Base-by-base conservation (phyloP, 92 coral and sea anemone species). In the Phenganax subtilis region DNA sequence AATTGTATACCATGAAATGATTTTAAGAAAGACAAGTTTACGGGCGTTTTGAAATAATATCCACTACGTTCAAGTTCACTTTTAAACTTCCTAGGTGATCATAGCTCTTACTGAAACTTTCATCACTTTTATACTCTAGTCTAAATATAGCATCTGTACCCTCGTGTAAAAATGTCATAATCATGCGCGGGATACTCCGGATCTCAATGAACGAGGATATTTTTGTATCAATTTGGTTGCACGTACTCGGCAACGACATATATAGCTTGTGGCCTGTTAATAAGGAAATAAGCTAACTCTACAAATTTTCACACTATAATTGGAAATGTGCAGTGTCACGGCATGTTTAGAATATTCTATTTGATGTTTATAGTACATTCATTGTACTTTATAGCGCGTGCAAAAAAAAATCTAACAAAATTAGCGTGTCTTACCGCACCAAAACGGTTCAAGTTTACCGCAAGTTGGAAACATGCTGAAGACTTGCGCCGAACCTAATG, bases 81-180 rank as follows among this genome's bases (percentile, higher is more conserved):
- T 25, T 6, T 6, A 61, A 7, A 61, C 27, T 61, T 28, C 8
- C 67, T 8, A 20, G 16, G 54, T 68, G 73, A 20, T 68, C 53
- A 30, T 20, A 10, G 17, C 37, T 64, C 37, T 31, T 12, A 10
- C 9, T 5, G 17, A 30, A 30, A 11, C 70, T 2, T 44, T 64
- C 7, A 6, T 8, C 10, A 15, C 51, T 67, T 67, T 67, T 67
- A 68, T 68, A 68, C 73, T 68, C 73, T 25, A 6, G 16, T 68
- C 73, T 68, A 68, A 68, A 68, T 68, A 68, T 68, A 68, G 73
- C 54, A 64, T 28, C 7, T 12, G 25, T 61, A 6, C 53, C 53
- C 8, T 30, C 47, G 53, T 11, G 31, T 68, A 53, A 28, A 30
- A 53, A 68, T 53, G 73, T 68, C 47, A 68, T 30, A 8, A 68